Evolutionary conservation across 2,113 vertebrate genomes (phyloP).

Genomic region (Bos indicus): DNA sequence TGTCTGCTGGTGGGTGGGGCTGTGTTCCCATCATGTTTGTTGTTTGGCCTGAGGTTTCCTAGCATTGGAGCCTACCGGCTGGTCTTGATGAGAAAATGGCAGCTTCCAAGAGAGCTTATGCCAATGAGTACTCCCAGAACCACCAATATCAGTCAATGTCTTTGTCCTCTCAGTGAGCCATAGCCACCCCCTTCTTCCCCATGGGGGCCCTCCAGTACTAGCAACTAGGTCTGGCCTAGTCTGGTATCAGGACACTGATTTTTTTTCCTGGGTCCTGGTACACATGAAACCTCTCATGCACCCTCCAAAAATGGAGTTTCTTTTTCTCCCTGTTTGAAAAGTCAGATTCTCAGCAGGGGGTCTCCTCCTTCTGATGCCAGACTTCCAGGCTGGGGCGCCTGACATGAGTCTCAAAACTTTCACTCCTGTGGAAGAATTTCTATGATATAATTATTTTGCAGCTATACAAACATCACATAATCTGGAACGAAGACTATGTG

Average conservation of each 20-base stretch:
- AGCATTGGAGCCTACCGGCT: neutral
- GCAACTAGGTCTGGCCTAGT: neutral
- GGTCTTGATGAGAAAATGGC: neutral
- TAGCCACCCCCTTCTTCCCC: too few relatives aligned
- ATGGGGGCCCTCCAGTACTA: neutral
- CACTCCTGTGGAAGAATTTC: neutral
- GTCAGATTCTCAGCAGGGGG: neutral
- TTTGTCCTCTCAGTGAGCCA: neutral
- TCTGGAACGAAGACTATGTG: neutral
- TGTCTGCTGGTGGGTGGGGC: neutral
- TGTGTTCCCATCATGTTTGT: neutral
- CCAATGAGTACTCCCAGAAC: neutral
- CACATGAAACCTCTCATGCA: neutral
- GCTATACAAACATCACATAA: neutral
- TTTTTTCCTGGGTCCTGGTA: neutral
- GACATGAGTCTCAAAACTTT: neutral
- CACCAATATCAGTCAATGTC: neutral
- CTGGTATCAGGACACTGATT: neutral
- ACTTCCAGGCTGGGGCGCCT: neutral
- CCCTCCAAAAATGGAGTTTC: neutral
- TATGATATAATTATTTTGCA: neutral
- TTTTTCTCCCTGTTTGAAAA: neutral
- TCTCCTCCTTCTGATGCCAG: neutral
- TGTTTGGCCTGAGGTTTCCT: neutral
- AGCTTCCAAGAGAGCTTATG: neutral